These are phyloP conservation scores for Bombus superbus DNA, from an alignment of 1,140 invertebrate genomes.

Conservation along the genomic window DNA sequence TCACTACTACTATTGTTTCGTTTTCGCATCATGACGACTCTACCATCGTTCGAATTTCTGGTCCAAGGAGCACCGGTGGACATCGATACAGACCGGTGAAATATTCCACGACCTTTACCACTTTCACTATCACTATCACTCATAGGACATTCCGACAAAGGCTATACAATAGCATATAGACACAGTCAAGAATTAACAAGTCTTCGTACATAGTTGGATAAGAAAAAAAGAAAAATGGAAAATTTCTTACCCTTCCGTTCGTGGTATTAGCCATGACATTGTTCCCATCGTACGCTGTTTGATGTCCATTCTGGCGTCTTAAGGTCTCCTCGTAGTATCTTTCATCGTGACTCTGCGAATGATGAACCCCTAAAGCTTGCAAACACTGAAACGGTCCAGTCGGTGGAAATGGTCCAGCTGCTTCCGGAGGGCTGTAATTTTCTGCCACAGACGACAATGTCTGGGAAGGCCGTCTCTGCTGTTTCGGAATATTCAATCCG, in stretches of 20 bases:
- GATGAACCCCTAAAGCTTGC: constrained; percentile 86
- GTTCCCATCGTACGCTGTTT: constrained; percentile 70
- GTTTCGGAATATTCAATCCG: constrained; percentile 81
- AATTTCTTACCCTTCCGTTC: constrained; percentile 77
- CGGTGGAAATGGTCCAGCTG: constrained; percentile 84
- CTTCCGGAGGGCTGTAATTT: constrained; percentile 84
- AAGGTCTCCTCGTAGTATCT: constrained; percentile 84
- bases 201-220: neutral
- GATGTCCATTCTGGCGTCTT: constrained; percentile 78
- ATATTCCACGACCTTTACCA: constrained; percentile 83
- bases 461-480: constrained; percentile 83
- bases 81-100: constrained; percentile 88
- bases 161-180: constrained; percentile 74
- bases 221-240: neutral
- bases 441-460: constrained; percentile 86
- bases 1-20: constrained; percentile 89
- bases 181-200: neutral
- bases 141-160: constrained; percentile 84
- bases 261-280: constrained; percentile 67
- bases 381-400: constrained; percentile 91
- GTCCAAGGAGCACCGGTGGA: constrained; percentile 85
- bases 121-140: constrained; percentile 84
- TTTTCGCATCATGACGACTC: constrained; percentile 86
- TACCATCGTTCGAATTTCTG: constrained; percentile 84
- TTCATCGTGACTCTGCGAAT: constrained; percentile 84